Percentiles rank a stretch among this genome's conserved stretches.
These are phyloP conservation scores for Microcebus murinus DNA, from an alignment of 2,113 vertebrate genomes.

Conservation along the genomic window DNA sequence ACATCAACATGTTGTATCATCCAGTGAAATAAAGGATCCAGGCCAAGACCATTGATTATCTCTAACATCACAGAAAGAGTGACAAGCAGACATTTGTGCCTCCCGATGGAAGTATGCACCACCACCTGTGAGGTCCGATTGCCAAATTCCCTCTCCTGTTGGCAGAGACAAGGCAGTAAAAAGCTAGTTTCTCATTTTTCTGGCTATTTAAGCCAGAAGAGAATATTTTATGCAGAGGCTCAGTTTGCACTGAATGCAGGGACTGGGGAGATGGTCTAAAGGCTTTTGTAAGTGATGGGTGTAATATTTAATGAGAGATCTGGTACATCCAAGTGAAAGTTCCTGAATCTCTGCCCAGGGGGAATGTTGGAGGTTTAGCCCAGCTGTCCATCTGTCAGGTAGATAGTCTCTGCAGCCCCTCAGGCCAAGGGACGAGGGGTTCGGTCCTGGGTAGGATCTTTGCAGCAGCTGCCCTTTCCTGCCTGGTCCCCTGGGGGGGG, in stretches of 20 bases:
- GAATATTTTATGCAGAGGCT: not conserved
- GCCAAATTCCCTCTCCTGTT: not conserved
- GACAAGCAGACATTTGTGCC: not conserved
- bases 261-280: not conserved
- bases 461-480: not conserved
- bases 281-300: conserved; percentile 7
- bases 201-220: not conserved
- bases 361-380: not conserved
- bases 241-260: not conserved
- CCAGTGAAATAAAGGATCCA: not conserved
- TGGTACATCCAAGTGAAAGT: not conserved
- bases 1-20: not conserved
- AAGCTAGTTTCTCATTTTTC: not conserved
- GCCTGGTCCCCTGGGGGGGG: not conserved
- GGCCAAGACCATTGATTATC: not conserved
- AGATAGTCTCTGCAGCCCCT: not conserved
- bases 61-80: not conserved
- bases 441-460: not conserved
- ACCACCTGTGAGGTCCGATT: not conserved
- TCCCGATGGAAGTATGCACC: not conserved
- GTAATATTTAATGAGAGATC: not conserved
- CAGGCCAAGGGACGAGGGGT: not conserved
- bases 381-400: not conserved
- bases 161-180: not conserved
- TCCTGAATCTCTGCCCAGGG: not conserved